These are phyloP conservation scores for Aphaenogaster floridana DNA, from an alignment of 1,140 invertebrate species.

Conservation along the genomic window DNA sequence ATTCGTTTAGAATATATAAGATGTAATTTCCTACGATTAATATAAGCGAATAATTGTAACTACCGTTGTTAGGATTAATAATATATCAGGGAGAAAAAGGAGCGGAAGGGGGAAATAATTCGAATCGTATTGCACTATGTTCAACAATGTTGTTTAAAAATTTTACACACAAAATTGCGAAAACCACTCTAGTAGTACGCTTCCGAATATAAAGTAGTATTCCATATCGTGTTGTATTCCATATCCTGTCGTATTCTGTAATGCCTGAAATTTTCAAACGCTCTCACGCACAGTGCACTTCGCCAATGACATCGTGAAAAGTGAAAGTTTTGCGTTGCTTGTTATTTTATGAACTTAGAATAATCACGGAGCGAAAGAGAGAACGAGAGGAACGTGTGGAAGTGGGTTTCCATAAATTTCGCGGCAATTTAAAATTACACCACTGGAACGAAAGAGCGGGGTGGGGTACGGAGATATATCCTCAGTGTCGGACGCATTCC, in stretches of 20 bases:
- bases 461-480: constrained; percentile 72
- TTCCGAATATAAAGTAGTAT: constrained; percentile 25
- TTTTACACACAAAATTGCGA: constrained; percentile 39
- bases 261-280: constrained; percentile 45
- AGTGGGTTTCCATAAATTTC: constrained; percentile 71
- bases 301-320: constrained; percentile 40
- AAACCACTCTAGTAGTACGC: constrained; percentile 27
- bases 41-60: background rate
- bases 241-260: constrained; percentile 28
- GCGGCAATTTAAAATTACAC: constrained; percentile 72
- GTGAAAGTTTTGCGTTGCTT: constrained; percentile 42
- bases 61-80: background rate
- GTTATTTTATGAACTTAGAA: constrained; percentile 45
- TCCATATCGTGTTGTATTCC: constrained; percentile 3
- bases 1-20: background rate
- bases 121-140: background rate
- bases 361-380: constrained; percentile 32
- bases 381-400: constrained; percentile 4
- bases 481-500: constrained; percentile 73
- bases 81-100: background rate
- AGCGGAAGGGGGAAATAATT: background rate
- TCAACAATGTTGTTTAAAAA: constrained; percentile 37
- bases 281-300: constrained; percentile 5
- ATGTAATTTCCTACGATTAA: background rate
- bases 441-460: constrained; percentile 65